A percentile compares a stretch with the other conserved stretches of the same genome.
These are phyloP conservation scores for Enteromius treurensis DNA, from an alignment of 2,797 vertebrate species.

Conservation along the genomic window DNA sequence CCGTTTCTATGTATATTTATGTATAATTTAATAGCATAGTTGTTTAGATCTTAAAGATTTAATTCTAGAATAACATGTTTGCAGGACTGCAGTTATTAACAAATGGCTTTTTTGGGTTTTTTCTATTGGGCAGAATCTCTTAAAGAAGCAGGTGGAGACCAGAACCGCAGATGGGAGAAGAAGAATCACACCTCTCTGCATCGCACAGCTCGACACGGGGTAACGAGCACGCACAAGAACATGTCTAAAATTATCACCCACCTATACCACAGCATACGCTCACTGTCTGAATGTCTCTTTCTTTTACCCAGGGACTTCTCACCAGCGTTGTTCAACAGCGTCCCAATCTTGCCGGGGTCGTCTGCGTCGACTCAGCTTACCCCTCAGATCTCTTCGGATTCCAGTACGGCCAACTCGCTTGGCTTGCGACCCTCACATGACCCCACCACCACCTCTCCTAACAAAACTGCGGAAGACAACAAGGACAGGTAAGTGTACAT, in stretches of 20 bases:
- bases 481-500: conserved; percentile 83
- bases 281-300: background rate
- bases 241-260: conserved; percentile 19
- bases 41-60: background rate
- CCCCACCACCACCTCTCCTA: conserved; percentile 73
- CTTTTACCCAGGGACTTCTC: conserved; percentile 89
- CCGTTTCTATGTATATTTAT: background rate
- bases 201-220: conserved; percentile 98
- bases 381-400: conserved; percentile 90
- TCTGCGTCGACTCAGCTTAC: conserved; percentile 90
- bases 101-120: background rate
- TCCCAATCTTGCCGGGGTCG: conserved; percentile 92
- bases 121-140: conserved; percentile 83
- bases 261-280: background rate
- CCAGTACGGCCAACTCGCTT: conserved; percentile 83
- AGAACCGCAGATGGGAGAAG: conserved; percentile 93
- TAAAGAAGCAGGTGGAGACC: conserved; percentile 99
- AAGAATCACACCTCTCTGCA: conserved; percentile 96
- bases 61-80: background rate
- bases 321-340: conserved; percentile 97
- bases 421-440: conserved; percentile 83
- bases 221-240: conserved; percentile 64
- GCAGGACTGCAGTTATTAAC: background rate
- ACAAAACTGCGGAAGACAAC: conserved; percentile 85
- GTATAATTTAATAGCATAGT: background rate